Evolutionary conservation across 2,113 vertebrate species (phyloP).

Genomic region (Limanda limanda): DNA sequence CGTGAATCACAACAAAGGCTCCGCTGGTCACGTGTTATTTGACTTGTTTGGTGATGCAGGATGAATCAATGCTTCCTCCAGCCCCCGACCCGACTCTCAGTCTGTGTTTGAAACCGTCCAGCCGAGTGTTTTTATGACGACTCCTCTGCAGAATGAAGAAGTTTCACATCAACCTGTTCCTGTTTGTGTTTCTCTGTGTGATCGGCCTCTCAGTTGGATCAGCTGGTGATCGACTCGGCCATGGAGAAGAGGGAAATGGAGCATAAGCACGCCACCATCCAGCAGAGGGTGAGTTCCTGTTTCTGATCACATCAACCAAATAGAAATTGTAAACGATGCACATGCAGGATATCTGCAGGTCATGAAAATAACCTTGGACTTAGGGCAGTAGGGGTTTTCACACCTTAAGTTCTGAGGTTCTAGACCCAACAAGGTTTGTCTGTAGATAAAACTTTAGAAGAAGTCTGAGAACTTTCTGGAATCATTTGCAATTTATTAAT

Average conservation of each 20-base stretch:
- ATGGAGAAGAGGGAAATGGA: slow-evolving; percentile 99
- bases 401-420: too few species aligned
- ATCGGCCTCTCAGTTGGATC: slow-evolving; percentile 88
- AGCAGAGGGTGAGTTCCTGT: slow-evolving; percentile 89
- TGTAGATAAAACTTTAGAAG: too few species aligned
- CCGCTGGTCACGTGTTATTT: too few species aligned
- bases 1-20: too few species aligned
- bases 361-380: not conserved
- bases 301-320: not conserved
- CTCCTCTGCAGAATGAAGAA: not conserved
- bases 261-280: slow-evolving; percentile 94
- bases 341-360: not conserved
- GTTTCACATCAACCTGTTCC: not conserved
- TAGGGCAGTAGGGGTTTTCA: not conserved
- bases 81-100: not conserved
- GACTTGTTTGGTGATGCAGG: too few species aligned
- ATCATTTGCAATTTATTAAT: not conserved
- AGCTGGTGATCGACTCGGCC: slow-evolving; percentile 96
- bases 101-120: not conserved
- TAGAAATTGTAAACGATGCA: not conserved
- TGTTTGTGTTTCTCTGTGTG: slow-evolving; percentile 8
- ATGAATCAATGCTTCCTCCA: slow-evolving; percentile 8
- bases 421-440: too few species aligned
- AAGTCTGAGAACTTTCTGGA: not conserved
- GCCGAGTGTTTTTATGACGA: not conserved